These are phyloP conservation scores for Botrylloides violaceus DNA, from an alignment of 23 tunicate species.

Conservation along the genomic window DNA sequence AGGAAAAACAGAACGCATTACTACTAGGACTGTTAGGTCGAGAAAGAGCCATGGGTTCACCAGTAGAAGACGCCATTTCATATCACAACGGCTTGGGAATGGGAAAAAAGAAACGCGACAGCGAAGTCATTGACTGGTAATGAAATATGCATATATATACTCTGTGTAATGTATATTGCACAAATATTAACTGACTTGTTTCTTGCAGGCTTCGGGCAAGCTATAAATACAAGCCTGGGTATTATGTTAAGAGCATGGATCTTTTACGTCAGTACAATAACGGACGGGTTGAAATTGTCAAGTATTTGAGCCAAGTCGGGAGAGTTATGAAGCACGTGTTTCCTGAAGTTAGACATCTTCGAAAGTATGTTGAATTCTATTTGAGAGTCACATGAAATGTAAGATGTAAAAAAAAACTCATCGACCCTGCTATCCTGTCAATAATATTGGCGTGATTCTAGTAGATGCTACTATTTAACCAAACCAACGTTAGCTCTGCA, in stretches of 20 bases:
- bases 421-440: too few species aligned
- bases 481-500: too few species aligned
- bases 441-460: too few species aligned
- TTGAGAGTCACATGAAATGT: too few species aligned
- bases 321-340: conserved; percentile 61
- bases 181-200: neutral
- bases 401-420: too few species aligned
- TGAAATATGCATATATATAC: neutral
- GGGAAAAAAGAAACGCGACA: conserved; percentile 14
- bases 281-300: conserved; percentile 38
- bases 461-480: too few species aligned
- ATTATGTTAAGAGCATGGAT: conserved; percentile 50
- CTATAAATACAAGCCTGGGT: conserved; percentile 63
- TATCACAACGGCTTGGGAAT: neutral
- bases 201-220: conserved; percentile 49
- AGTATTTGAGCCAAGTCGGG: conserved; percentile 69
- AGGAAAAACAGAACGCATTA: conserved; percentile 7
- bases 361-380: conserved; percentile 29
- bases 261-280: conserved; percentile 55
- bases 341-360: conserved; percentile 59
- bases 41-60: neutral
- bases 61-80: neutral
- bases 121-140: conserved; percentile 40
- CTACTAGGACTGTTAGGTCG: conserved; percentile 5
- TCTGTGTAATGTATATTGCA: neutral